A percentile compares a stretch with the other conserved stretches of the same genome.
Evolutionary conservation across 2,797 vertebrate genomes (phyloP).

Genomic region (Danionella dracula): DNA sequence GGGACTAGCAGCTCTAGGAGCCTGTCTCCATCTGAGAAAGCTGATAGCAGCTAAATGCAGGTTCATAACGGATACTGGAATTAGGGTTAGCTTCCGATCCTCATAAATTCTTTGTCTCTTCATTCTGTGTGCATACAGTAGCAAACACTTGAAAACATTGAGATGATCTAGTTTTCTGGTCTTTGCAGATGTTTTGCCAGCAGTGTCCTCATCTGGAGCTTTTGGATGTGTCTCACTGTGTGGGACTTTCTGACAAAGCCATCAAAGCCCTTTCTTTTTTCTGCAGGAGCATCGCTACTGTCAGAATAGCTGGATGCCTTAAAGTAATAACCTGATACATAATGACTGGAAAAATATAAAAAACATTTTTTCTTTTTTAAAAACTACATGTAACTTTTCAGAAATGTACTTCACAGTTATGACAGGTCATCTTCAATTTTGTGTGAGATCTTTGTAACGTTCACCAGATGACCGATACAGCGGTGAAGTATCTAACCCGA

Average conservation of each 20-base stretch:
- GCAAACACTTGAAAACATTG: background rate
- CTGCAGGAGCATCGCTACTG: slow-evolving; percentile 62
- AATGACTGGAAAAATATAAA: no score
- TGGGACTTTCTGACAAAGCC: slow-evolving; percentile 62
- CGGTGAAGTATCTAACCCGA: slow-evolving; percentile 65
- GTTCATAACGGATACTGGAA: slow-evolving; percentile 66
- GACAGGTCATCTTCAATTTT: no score
- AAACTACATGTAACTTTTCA: no score
- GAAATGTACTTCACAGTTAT: no score
- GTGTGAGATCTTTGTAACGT: background rate
- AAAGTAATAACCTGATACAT: slow-evolving; percentile 57
- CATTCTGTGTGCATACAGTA: no score
- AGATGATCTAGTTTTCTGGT: background rate
- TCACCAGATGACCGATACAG: slow-evolving; percentile 72
- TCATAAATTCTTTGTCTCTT: no score
- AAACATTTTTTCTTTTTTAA: no score
- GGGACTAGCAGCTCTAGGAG: slow-evolving; percentile 64
- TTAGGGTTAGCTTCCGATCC: slow-evolving; percentile 56
- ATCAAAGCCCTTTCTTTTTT: slow-evolving; percentile 68
- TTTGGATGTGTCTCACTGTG: slow-evolving; percentile 69
- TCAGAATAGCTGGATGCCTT: slow-evolving; percentile 64
- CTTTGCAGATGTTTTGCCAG: slow-evolving; percentile 69
- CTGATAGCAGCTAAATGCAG: slow-evolving; percentile 67
- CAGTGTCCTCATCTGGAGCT: slow-evolving; percentile 62
- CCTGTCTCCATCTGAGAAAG: slow-evolving; percentile 61